Evolutionary conservation across 2,888 invertebrate species (phyloP).

Genomic region (Sminthurinus aureus): DNA sequence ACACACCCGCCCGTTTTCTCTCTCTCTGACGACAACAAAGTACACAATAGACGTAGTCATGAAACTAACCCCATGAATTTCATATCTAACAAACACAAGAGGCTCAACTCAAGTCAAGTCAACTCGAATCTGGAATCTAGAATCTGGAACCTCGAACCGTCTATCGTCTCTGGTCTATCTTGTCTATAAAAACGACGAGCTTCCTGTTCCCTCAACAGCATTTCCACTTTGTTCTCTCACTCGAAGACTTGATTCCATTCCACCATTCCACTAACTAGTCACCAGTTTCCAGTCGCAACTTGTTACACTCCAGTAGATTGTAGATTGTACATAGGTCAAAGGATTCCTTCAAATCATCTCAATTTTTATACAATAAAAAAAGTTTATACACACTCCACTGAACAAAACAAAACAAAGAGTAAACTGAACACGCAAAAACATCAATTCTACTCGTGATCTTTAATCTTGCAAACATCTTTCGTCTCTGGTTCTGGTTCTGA

Average conservation of each 20-base stretch:
- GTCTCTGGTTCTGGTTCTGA: too few relatives aligned
- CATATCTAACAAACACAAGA: background rate
- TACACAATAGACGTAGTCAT: background rate
- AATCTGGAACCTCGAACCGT: background rate
- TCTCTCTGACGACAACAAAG: background rate
- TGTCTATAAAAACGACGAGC: constrained; percentile 2
- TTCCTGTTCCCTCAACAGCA: background rate
- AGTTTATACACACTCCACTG: too few relatives aligned
- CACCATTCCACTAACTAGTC: background rate
- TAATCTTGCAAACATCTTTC: too few relatives aligned
- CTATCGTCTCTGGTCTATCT: background rate
- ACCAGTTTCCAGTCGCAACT: background rate
- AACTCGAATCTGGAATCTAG: background rate
- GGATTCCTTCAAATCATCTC: background rate
- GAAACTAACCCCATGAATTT: background rate
- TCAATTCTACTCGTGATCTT: too few relatives aligned
- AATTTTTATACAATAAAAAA: too few relatives aligned
- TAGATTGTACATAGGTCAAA: background rate
- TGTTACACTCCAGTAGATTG: background rate
- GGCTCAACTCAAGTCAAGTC: background rate
- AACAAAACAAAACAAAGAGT: too few relatives aligned
- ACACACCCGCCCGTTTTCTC: background rate
- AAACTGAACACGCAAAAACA: too few relatives aligned
- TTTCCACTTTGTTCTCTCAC: background rate
- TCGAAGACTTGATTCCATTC: background rate